Evolutionary conservation across 2,113 vertebrate species (phyloP), one percentile per base, ranked within the genome.

Genomic region (Dasypus novemcinctus): DNA sequence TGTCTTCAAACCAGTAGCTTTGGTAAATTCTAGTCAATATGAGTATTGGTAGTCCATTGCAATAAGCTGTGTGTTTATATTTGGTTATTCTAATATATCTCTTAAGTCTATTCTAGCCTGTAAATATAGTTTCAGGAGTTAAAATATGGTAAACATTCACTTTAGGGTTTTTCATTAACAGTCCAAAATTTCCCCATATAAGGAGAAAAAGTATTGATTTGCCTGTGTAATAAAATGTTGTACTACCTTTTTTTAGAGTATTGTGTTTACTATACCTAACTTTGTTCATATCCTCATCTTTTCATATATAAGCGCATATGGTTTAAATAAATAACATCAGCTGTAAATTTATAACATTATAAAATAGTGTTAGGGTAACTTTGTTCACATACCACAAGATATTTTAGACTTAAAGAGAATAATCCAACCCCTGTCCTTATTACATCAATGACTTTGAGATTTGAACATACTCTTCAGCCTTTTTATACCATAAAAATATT

Each of bases 1-100:
- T 69, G n/a, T 71, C 80, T 61, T 93, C 15, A 79, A 93, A 91
- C 10, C 2, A 64, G 2, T 82, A 43, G 27, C 27, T 94, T 95
- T 95, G n/a, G 79, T 76, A 64, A 76, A 92, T 88, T 69, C 57
- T 63, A 69, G 1, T 96, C 52, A 88, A 46, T 92, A 38, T 90
- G 86, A 61, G 8, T 72, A 68, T 71, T 36, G 8, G 4, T 61
- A 89, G 25, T 43, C 7, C 43, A 59, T 57, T 90, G 5, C 85
- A 75, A 46, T 84, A 88, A 94, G 7, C 31, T 93, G 10, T n/a
- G 17, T 79, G 27, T 76, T 92, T 83, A 52, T 54, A 54, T 75
- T 20, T 66, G 11, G 31, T 87, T 95, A 89, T 80, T 87, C 31
- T 14, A 57, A 90, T 11, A 61, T 12, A 78, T 57, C 13, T 41